Percentiles rank a stretch among this genome's conserved stretches.
phyloP scores from a whole-genome alignment of 1,140 invertebrate species.

The Brachionus asplanchnoidis region DNA sequence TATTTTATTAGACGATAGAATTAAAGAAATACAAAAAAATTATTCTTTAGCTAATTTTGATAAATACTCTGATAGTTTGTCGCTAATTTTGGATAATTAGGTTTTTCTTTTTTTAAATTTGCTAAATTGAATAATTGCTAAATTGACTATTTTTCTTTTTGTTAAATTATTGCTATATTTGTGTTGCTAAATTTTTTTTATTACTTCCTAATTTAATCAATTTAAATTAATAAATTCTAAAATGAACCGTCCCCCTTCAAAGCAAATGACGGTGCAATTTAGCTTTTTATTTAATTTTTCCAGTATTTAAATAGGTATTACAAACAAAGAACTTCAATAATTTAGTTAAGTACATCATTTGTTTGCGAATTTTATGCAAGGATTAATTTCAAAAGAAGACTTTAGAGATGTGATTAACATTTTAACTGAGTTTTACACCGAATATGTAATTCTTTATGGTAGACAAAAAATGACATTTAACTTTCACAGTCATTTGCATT shows the following conservation, averaged over 20 bases:
- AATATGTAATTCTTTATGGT: background rate
- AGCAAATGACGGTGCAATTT: background rate
- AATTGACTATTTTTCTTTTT: no score
- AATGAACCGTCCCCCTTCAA: background rate
- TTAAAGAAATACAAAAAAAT: no score
- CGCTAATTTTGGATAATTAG: no score
- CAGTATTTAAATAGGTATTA: background rate
- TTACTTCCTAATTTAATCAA: no score
- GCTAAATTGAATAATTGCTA: no score
- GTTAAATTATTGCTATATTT: no score
- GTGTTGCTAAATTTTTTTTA: no score
- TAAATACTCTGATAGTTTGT: no score
- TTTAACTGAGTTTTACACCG: background rate
- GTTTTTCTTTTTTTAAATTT: no score
- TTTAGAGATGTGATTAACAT: background rate
- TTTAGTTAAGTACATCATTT: background rate
- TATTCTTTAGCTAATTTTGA: no score
- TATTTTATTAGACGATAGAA: no score
- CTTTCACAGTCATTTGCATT: background rate
- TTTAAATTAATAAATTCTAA: no score
- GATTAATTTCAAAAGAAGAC: background rate
- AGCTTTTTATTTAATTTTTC: background rate
- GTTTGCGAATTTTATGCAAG: background rate
- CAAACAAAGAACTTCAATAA: background rate
- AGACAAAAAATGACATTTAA: background rate